A percentile compares a stretch with the other conserved stretches of the same genome.
phyloP scores from a whole-genome alignment of 2,113 vertebrate genomes.

The Pseudopodoces humilis region DNA sequence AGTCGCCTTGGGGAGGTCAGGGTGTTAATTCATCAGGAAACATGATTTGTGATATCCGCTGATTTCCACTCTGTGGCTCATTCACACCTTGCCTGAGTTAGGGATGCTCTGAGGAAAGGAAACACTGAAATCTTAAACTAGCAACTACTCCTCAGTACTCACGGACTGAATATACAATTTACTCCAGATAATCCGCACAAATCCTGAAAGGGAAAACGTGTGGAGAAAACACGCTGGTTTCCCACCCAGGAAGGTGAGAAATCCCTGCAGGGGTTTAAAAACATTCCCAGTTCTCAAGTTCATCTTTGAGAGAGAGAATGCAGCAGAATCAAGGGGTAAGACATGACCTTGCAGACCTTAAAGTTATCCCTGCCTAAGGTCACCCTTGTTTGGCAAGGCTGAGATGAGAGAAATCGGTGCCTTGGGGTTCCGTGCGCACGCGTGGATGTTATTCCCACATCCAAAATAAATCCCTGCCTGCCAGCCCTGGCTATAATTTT shows the following conservation, averaged over 20 bases:
- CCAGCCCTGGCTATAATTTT: not conserved
- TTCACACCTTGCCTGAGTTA: not conserved
- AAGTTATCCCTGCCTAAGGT: not conserved
- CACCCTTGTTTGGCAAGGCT: not conserved
- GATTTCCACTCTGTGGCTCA: not conserved
- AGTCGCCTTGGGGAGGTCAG: slow-evolving; percentile 26
- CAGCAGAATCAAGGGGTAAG: not conserved
- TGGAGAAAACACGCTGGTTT: not conserved
- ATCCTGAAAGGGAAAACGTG: not conserved
- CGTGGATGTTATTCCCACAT: accelerated
- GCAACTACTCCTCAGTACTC: not conserved
- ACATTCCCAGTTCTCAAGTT: not conserved
- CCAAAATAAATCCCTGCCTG: slow-evolving; percentile 10
- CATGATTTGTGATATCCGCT: not conserved
- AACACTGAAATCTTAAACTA: not conserved
- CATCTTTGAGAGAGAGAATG: not conserved
- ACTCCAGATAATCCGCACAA: not conserved
- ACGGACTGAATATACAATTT: not conserved
- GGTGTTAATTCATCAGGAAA: slow-evolving; percentile 47
- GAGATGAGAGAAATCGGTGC: not conserved
- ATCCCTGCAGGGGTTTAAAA: not conserved
- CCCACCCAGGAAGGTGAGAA: not conserved
- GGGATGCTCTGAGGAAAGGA: slow-evolving; percentile 1
- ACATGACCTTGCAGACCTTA: not conserved
- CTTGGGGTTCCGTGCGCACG: accelerated